Evolutionary conservation across 2,888 invertebrate genomes (phyloP), one percentile per base, ranked within the genome.

Genomic region (Chrysolina americana): DNA sequence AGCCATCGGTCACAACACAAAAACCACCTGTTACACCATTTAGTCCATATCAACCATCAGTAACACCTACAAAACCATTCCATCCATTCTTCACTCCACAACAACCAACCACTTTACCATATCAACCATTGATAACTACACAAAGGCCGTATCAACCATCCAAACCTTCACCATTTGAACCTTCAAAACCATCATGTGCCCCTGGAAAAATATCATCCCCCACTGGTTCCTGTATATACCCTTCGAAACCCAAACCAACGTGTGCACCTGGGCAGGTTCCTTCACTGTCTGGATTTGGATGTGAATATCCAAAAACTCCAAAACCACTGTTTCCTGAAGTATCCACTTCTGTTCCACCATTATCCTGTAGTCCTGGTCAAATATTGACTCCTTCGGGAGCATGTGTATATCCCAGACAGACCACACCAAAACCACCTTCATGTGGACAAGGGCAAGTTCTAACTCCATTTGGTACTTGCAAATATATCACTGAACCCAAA

Each of bases 171-270:
- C 36, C 59, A 36, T 59, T 59, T n/a, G 5, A 59, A 59, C 56
- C 62, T 28, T 28, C 69, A 17, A 71, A 62, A 59, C 47, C 53
- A 56, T 56, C 69, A 41, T 79, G 81, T 71, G 73, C 76, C 13
- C 77, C 78, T 48, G 82, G 82, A 44, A 75, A 81, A 76, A 65
- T 76, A 47, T 69, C 76, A 64, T 76, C 76, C 65, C 56, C 75
- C n/a, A 68, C 75, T 13, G 79, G 81, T 63, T 75, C 73, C 23
- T 80, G 77, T 69, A 71, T 72, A 65, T 75, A 74, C 19, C 70
- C 75, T 41, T n/a, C 65, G 65, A n/a, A 65, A 41, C 74, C 77
- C 19, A 71, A 48, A 68, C 76, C 71, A 21, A 41, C 28, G 19
- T 76, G 78, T 73, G 66, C 59, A 21, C 70, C 65, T 17, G 77